Base-by-base conservation (phyloP, 2,888 invertebrate genomes). In the Himalopsyche tibetana region DNA sequence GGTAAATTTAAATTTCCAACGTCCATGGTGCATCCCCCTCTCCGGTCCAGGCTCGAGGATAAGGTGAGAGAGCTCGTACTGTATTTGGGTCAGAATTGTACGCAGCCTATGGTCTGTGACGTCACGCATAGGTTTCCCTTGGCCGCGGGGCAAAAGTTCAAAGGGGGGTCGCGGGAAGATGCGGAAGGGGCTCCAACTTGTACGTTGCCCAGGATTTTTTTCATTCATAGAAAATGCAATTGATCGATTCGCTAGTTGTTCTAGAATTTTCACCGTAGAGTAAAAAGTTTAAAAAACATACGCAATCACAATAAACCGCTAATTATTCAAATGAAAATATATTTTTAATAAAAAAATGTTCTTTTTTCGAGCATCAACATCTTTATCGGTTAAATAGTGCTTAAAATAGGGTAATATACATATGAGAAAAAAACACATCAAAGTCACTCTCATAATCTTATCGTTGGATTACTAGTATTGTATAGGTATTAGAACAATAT, bases 11-110 rank as follows among this genome's bases (percentile, higher is more conserved):
- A 80, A 81, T 85, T 82, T 81, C 19, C 28, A 85, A 84, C 45
- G 82, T 69, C 55, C 79, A 38, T 80, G 83, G 69, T 86, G 84
- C 86, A 82, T 55, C 55, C 42, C 83, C 38, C 40, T 40, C 83
- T 19, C 38, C 38, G 12, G 12, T 81, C 80, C 80, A 55, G 55
- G 82, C 40, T 79, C 55, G 42, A 80, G 51, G 85, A 63, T 63
- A 85, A 82, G 84, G 80, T 63, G 82, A 85, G 45, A 56, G 63
- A 63, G 63, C 63, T 63, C 63, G 63, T 51, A 51, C 80, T 74
- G 51, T 63, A 88, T 85, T 80, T 87, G 84, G 88, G 88, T 88
- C 88, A 88, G 55, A 84, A 87, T 88, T 81, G 86, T 88, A 85
- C 87, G 84, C 84, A 69, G 88, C 88, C 86, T 83, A 86, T 36